A percentile compares a stretch with the other conserved stretches of the same genome.
These are phyloP conservation scores for Genyomyrus donnyi DNA, from an alignment of 2,113 vertebrate genomes.

Conservation along the genomic window DNA sequence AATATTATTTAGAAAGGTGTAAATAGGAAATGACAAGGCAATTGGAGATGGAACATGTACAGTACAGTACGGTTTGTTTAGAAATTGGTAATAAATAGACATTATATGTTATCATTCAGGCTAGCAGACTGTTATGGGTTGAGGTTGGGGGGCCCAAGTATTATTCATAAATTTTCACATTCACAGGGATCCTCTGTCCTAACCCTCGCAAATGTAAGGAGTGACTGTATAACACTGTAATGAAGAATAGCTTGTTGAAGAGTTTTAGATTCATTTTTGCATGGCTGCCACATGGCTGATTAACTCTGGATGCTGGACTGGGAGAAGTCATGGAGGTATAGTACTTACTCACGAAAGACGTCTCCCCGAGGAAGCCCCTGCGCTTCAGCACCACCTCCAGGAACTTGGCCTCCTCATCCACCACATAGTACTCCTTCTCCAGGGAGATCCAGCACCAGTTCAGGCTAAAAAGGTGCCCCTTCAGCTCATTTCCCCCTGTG, in stretches of 20 bases:
- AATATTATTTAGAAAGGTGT: neutral
- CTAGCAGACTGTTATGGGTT: neutral
- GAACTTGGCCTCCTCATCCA: constrained; percentile 82
- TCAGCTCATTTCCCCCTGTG: constrained; percentile 83
- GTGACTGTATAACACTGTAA: neutral
- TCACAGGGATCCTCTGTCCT: neutral
- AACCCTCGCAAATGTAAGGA: neutral
- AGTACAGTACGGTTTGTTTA: neutral
- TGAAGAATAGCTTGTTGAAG: neutral
- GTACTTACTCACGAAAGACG: constrained; percentile 87
- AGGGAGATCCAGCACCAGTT: constrained; percentile 96
- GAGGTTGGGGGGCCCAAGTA: neutral
- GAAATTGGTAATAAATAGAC: neutral
- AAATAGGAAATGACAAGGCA: neutral
- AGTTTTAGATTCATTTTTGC: neutral
- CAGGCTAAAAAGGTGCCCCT: constrained; percentile 79
- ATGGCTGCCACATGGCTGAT: neutral
- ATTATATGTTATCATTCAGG: neutral
- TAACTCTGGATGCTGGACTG: neutral
- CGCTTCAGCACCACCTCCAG: constrained; percentile 80
- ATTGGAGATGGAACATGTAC: neutral
- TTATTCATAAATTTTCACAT: neutral
- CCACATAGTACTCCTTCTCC: constrained; percentile 77
- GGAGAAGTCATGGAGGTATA: neutral
- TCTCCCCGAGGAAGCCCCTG: constrained; percentile 88